Evolutionary conservation across 2,888 invertebrate species (phyloP).

Genomic region (Synergus itoensis): DNA sequence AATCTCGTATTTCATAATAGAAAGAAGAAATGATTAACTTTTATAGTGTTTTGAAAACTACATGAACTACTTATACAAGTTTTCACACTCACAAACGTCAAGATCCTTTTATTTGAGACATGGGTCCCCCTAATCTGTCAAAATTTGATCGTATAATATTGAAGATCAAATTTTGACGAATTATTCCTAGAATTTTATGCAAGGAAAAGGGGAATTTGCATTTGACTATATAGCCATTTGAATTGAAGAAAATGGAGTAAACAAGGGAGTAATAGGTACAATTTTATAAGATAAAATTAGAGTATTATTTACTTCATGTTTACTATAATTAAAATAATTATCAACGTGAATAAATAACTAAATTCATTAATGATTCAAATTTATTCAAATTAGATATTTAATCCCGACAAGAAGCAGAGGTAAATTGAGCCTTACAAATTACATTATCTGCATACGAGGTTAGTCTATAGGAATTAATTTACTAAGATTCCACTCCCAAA

Average conservation of each 20-base stretch:
- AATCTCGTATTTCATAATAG: neutral
- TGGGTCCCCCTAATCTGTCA: neutral
- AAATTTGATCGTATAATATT: neutral
- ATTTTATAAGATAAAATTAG: neutral
- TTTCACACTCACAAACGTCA: neutral
- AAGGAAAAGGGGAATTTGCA: neutral
- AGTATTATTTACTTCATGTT: too few relatives aligned
- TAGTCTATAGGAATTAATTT: neutral
- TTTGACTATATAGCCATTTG: neutral
- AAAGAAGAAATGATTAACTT: neutral
- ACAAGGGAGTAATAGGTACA: neutral
- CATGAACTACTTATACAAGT: neutral
- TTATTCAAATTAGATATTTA: neutral
- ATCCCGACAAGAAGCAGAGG: neutral
- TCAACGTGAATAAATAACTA: neutral
- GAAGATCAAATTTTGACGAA: neutral
- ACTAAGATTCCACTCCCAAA: neutral
- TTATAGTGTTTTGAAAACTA: too few relatives aligned
- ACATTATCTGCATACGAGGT: neutral
- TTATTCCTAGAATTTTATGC: neutral
- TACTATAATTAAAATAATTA: neutral
- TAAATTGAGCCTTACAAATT: neutral
- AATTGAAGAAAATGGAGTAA: neutral
- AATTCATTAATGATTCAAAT: neutral
- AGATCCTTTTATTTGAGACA: neutral